Conservation (phyloP, 2,888 invertebrate species). For the Acrobasis suavella region DNA sequence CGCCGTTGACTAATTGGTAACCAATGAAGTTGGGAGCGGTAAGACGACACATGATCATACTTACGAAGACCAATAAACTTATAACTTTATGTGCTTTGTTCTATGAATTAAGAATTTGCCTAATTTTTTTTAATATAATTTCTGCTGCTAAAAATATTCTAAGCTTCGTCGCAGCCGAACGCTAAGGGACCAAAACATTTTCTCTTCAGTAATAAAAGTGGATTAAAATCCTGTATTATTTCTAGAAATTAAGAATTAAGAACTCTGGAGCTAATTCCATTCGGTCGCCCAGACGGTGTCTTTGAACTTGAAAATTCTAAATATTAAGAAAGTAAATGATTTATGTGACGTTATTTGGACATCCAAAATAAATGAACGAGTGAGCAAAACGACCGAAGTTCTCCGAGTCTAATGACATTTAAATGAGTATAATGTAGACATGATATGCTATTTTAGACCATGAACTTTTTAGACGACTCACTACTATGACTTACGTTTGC, state of each 20-base stretch:
- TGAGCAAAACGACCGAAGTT: neutral
- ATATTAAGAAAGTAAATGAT: neutral
- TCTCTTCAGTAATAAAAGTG: neutral
- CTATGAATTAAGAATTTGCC: no score
- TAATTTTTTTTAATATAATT: no score
- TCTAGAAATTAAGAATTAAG: conserved; percentile 12
- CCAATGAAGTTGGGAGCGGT: no score
- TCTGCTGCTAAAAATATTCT: conserved; percentile 1
- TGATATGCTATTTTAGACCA: no score
- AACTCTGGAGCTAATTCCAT: conserved; percentile 12
- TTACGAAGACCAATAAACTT: no score
- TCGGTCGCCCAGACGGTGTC: conserved; percentile 10
- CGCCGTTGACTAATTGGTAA: no score
- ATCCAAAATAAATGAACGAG: neutral
- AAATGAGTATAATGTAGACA: no score
- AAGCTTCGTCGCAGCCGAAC: neutral
- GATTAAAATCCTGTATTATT: conserved; percentile 9
- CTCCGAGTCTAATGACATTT: no score
- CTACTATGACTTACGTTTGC: no score
- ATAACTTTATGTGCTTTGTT: no score
- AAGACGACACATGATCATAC: no score
- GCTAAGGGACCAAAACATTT: neutral
- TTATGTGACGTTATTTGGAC: neutral
- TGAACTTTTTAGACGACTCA: no score
- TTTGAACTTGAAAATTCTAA: conserved; percentile 8